Evolutionary conservation across 2,888 invertebrate genomes (phyloP).

Genomic region (Drosophila ochracea): DNA sequence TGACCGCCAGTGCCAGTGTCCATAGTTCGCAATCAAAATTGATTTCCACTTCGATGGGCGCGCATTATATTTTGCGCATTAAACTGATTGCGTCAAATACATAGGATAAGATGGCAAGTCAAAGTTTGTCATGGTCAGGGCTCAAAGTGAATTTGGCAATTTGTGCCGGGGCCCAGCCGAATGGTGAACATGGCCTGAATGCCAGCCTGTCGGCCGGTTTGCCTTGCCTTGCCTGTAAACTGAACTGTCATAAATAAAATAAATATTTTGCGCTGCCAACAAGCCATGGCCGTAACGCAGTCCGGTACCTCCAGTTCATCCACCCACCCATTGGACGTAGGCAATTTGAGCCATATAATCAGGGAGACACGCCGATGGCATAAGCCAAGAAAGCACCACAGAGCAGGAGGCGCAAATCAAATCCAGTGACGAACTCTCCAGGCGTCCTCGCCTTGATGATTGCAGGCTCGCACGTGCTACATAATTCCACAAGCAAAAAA

Average conservation of each 20-base stretch:
- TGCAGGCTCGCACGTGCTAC: constrained; percentile 53
- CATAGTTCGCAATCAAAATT: constrained; percentile 54
- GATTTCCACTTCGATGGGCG: constrained; percentile 52
- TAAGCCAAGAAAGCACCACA: constrained; percentile 26
- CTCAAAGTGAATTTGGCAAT: constrained; percentile 55
- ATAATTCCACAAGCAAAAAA: constrained; percentile 31
- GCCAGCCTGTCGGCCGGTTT: background rate
- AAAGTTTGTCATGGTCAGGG: constrained; percentile 39
- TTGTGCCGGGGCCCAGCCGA: constrained; percentile 20
- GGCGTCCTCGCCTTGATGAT: constrained; percentile 37
- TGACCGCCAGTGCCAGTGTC: background rate
- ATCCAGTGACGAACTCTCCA: constrained; percentile 55
- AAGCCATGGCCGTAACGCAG: constrained; percentile 22
- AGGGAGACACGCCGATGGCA: constrained; percentile 29
- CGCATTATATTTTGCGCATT: constrained; percentile 49
- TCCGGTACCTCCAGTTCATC: background rate
- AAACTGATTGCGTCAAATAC: constrained; percentile 52
- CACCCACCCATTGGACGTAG: constrained; percentile 21
- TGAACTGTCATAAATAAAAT: constrained; percentile 62
- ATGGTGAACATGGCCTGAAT: too few relatives aligned
- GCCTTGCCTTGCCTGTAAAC: constrained; percentile 41
- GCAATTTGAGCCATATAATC: constrained; percentile 56
- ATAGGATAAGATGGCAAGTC: constrained; percentile 38
- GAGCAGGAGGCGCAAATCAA: constrained; percentile 56
- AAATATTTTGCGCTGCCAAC: constrained; percentile 54